Evolutionary conservation across 2,888 invertebrate species (phyloP), one percentile per base, ranked within the genome.

Genomic region (Myopa testacea): DNA sequence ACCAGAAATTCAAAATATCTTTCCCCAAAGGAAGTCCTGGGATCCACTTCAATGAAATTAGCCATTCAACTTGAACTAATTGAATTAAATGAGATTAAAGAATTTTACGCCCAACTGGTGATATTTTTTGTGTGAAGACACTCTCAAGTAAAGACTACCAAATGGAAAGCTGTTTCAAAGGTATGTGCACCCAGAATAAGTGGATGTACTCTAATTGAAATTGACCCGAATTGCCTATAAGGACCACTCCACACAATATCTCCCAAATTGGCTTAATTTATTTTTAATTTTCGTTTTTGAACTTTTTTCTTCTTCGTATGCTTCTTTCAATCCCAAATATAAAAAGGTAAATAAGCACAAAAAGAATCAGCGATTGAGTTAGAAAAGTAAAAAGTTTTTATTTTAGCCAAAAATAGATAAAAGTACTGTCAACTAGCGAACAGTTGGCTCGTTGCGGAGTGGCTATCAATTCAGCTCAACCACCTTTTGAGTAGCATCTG

Each of bases 11-110:
- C 26, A 26, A 26, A 26, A 26, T 26, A 26, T 26, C 26, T 26
- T 26, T 26, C 26, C 26, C 1, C 26, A 26, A 26, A 2, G 26
- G 26, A 26, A 26, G 26, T 26, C 26, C 26, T 26, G 26, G 1
- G 26, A 26, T 26, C 26, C 26, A 26, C 45, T 60, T 55, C 40
- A 75, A 76, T 78, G 83, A 84, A 58, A 85, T 86, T 86, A 86
- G 82, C 87, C 85, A 86, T 84, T 86, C 86, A 86, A 85, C 83
- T 87, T 82, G 86, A 87, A 87, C 87, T 88, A 88, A 88, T 88
- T 88, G 87, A 88, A 88, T 88, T 88, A 87, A 88, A 85, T 84
- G 83, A 86, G 87, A 87, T 88, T 88, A 87, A 88, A 87, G 87
- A 84, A 85, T 86, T 87, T 86, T 84, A 87, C 86, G 86, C 85